These are phyloP conservation scores for Petromus typicus DNA, from an alignment of 2,113 vertebrate genomes.

Conservation along the genomic window DNA sequence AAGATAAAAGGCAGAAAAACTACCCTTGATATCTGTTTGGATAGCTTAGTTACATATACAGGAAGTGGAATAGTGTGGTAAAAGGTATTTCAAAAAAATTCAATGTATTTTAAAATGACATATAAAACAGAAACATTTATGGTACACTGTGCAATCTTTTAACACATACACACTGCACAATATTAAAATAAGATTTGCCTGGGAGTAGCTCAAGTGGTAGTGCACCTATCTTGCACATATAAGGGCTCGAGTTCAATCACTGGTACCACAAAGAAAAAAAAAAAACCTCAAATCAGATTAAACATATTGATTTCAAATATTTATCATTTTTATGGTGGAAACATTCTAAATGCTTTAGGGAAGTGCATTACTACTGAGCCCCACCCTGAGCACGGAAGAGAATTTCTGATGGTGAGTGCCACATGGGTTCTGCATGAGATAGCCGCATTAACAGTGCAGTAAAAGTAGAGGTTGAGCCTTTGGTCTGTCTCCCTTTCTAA, in stretches of 20 bases:
- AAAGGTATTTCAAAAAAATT: not conserved
- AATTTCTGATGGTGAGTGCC: not conserved
- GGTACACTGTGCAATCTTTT: not conserved
- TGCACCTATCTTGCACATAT: too few species aligned
- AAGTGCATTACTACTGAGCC: not conserved
- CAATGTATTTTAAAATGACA: not conserved
- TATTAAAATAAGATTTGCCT: not conserved
- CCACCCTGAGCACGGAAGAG: not conserved
- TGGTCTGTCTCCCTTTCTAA: not conserved
- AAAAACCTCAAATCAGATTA: not conserved
- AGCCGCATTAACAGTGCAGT: not conserved
- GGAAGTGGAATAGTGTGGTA: not conserved
- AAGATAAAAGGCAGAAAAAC: not conserved
- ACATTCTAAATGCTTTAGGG: not conserved
- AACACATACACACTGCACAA: not conserved
- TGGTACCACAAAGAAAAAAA: too few species aligned
- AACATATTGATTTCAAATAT: not conserved
- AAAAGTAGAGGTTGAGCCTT: conserved; percentile 1
- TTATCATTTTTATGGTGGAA: not conserved
- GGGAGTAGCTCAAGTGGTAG: too few species aligned
- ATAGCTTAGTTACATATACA: not conserved
- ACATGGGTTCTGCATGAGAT: not conserved
- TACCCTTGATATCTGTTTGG: not conserved
- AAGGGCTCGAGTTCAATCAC: too few species aligned
- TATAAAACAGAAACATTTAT: not conserved